Conservation (phyloP, 2,113 vertebrate species). For the Myxocyprinus asiaticus region DNA sequence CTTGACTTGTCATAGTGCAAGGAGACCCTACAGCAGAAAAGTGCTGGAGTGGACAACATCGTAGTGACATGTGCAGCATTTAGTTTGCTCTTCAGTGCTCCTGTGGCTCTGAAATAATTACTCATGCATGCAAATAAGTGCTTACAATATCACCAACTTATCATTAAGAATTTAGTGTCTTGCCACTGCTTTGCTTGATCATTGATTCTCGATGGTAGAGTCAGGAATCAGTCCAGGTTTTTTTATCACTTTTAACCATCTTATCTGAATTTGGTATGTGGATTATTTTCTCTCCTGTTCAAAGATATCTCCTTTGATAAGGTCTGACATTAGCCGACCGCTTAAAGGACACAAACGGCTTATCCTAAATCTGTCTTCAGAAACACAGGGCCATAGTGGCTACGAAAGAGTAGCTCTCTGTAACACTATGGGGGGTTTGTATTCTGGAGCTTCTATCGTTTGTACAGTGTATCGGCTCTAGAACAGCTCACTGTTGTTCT, state of each 20-base stretch:
- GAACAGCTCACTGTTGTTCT: no score
- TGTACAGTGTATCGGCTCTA: no score
- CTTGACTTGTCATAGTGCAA: not conserved
- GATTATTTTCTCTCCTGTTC: conserved; percentile 28
- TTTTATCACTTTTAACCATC: conserved; percentile 34
- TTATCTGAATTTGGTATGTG: conserved; percentile 46
- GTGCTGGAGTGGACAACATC: not conserved
- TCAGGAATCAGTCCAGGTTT: not conserved
- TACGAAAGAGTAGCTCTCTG: no score
- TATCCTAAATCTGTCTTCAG: conserved; percentile 15
- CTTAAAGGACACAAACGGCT: conserved; percentile 3
- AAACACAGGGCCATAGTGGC: not conserved
- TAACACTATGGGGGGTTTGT: no score
- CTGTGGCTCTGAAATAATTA: not conserved
- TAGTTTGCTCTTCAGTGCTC: not conserved
- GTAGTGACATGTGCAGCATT: not conserved
- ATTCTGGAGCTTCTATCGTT: no score
- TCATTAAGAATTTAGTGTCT: no score
- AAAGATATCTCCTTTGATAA: conserved; percentile 46
- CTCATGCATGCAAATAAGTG: not conserved
- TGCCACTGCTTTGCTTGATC: no score
- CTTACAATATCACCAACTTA: not conserved
- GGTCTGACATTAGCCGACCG: conserved; percentile 8
- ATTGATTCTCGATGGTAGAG: not conserved
- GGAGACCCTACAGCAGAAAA: not conserved